Conservation (phyloP, 2,888 invertebrate species). For the Cybosia mesomella region DNA sequence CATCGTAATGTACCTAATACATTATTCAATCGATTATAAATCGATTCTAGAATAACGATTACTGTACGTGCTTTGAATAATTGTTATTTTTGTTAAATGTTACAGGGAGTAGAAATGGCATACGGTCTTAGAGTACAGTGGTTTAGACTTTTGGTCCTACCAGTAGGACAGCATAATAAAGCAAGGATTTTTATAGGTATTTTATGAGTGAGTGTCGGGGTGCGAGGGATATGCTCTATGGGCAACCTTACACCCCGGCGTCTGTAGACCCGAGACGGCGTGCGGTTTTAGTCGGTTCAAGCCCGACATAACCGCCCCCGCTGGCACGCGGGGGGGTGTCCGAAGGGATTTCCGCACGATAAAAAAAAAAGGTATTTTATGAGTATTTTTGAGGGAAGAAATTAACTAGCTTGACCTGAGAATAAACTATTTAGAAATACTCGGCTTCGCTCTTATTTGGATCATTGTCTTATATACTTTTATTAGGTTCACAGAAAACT, state of each 20-base stretch:
- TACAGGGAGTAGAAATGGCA: background rate
- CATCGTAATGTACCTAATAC: constrained; percentile 32
- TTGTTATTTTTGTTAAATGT: background rate
- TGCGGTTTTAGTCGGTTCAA: too few relatives aligned
- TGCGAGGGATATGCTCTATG: too few relatives aligned
- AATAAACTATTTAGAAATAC: background rate
- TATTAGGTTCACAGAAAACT: too few relatives aligned
- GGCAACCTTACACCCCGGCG: too few relatives aligned
- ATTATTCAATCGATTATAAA: constrained; percentile 51
- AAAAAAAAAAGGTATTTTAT: too few relatives aligned
- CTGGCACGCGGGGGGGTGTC: too few relatives aligned
- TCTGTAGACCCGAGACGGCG: too few relatives aligned
- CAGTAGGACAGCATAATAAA: background rate
- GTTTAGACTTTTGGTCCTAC: background rate
- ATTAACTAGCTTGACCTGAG: background rate
- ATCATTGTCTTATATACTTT: too few relatives aligned
- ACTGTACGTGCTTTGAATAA: constrained; percentile 31
- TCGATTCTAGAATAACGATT: constrained; percentile 47
- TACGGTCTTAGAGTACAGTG: background rate
- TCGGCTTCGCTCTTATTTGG: background rate
- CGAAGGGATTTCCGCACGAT: too few relatives aligned
- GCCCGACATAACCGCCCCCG: too few relatives aligned
- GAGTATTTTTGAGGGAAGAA: background rate
- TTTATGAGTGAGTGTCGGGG: too few relatives aligned
- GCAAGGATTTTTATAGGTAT: background rate